phyloP scores from a whole-genome alignment of 1,140 invertebrate genomes.

The Leptestheria dahalacensis region DNA sequence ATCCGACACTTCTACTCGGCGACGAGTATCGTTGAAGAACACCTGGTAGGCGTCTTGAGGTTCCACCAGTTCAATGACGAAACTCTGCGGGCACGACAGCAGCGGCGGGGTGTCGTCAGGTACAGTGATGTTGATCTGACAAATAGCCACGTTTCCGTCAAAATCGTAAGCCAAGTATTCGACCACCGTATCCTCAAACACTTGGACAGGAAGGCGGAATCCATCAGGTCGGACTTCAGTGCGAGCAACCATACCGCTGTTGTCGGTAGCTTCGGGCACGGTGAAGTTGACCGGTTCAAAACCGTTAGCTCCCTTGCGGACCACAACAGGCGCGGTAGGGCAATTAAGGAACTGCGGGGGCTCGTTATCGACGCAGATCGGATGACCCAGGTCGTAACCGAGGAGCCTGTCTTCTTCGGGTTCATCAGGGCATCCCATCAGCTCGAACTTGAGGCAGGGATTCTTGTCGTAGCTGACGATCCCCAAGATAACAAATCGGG shows the following conservation, averaged over 20 bases:
- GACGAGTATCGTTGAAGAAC: conserved; percentile 81
- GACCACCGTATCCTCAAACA: conserved; percentile 82
- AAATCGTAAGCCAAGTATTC: conserved; percentile 93
- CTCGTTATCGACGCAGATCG: conserved; percentile 88
- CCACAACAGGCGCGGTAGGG: conserved; percentile 76
- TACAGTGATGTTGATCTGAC: conserved; percentile 87
- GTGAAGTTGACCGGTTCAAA: conserved; percentile 80
- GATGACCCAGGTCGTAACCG: conserved; percentile 86
- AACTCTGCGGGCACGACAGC: conserved; percentile 86
- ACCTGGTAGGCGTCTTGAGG: conserved; percentile 77
- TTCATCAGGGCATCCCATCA: conserved; percentile 83
- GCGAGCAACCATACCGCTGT: conserved; percentile 81
- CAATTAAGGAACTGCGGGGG: conserved; percentile 93
- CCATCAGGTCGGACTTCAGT: conserved; percentile 79
- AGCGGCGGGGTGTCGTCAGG: conserved; percentile 87
- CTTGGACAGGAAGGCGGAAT: conserved; percentile 71
- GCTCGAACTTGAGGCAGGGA: conserved; percentile 87
- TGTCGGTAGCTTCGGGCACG: conserved; percentile 80
- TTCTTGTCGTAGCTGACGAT: conserved; percentile 94
- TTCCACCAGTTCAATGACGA: conserved; percentile 80
- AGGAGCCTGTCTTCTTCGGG: conserved; percentile 52
- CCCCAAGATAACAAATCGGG: conserved; percentile 76
- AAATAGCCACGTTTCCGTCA: conserved; percentile 92
- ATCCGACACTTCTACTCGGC: conserved; percentile 71
- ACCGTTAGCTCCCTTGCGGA: conserved; percentile 69